Conservation (phyloP, 2,797 vertebrate genomes). For the Pseudotriccus pelzelni region DNA sequence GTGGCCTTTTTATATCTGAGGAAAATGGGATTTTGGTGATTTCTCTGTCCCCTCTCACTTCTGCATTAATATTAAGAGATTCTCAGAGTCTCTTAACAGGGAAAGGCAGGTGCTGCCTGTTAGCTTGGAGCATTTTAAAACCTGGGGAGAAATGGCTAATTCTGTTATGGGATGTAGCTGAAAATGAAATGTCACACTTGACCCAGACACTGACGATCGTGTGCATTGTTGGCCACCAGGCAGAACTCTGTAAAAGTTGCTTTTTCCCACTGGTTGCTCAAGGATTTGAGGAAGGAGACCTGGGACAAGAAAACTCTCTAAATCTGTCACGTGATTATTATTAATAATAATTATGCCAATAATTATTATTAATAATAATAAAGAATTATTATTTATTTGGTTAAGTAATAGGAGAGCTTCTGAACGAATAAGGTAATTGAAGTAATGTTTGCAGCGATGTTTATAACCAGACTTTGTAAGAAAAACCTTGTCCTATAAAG, state of each 20-base stretch:
- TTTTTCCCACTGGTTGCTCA: neutral
- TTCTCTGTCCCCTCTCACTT: neutral
- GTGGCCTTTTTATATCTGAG: fast-evolving
- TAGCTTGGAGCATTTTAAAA: neutral
- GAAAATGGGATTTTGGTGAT: fast-evolving
- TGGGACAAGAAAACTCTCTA: neutral
- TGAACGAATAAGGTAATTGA: neutral
- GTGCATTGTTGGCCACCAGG: neutral
- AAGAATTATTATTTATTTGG: fast-evolving
- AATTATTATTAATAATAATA: too few species aligned
- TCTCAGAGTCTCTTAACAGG: neutral
- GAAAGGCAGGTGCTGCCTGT: neutral
- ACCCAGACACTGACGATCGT: neutral
- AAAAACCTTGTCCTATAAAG: fast-evolving
- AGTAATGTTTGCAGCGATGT: neutral
- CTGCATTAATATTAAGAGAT: neutral
- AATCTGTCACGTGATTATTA: neutral
- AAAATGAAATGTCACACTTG: neutral
- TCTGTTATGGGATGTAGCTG: fast-evolving
- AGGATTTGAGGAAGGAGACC: neutral
- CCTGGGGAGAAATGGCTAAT: neutral
- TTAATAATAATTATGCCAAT: too few species aligned
- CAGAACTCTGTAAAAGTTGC: neutral
- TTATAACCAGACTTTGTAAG: neutral
- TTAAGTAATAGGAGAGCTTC: neutral